Percentiles rank a stretch among this genome's conserved stretches.
phyloP scores from a whole-genome alignment of 2,113 vertebrate genomes.

The Sinocyclocheilus anophthalmus region DNA sequence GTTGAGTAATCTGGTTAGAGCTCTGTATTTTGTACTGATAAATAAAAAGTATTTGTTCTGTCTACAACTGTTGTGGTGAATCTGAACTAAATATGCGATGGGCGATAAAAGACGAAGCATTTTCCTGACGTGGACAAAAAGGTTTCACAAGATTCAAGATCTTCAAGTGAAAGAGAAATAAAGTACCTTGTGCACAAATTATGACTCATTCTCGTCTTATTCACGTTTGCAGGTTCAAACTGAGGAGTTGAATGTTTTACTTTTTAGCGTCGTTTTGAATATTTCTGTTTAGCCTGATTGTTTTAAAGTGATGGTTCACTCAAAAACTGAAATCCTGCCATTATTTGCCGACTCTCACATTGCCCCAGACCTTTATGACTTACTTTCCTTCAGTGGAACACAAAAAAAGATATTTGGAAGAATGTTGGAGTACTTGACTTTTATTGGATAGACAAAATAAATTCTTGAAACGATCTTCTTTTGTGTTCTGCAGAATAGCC shows the following conservation, averaged over 20 bases:
- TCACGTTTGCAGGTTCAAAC: no score
- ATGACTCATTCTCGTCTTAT: background rate
- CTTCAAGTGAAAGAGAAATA: background rate
- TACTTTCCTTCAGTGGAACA: no score
- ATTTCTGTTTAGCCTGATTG: background rate
- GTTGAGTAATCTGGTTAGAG: slow-evolving; percentile 12
- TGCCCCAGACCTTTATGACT: no score
- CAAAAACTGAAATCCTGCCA: background rate
- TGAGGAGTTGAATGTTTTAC: background rate
- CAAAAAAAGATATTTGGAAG: no score
- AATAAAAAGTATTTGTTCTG: slow-evolving; percentile 5
- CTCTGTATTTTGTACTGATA: slow-evolving; percentile 4
- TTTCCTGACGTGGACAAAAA: background rate
- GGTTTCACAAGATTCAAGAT: slow-evolving; percentile 1
- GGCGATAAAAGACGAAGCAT: background rate
- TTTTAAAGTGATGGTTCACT: background rate
- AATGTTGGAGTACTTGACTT: no score
- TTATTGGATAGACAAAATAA: no score
- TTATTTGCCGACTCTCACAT: no score
- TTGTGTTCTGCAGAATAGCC: background rate
- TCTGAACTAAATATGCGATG: background rate
- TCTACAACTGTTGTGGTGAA: slow-evolving; percentile 26
- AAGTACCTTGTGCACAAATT: slow-evolving; percentile 4
- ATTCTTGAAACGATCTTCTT: no score
- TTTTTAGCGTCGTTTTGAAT: background rate